Evolutionary conservation across 2,797 vertebrate genomes (phyloP), one percentile per base, ranked within the genome.

Genomic region (Toxotes lorentzi): DNA sequence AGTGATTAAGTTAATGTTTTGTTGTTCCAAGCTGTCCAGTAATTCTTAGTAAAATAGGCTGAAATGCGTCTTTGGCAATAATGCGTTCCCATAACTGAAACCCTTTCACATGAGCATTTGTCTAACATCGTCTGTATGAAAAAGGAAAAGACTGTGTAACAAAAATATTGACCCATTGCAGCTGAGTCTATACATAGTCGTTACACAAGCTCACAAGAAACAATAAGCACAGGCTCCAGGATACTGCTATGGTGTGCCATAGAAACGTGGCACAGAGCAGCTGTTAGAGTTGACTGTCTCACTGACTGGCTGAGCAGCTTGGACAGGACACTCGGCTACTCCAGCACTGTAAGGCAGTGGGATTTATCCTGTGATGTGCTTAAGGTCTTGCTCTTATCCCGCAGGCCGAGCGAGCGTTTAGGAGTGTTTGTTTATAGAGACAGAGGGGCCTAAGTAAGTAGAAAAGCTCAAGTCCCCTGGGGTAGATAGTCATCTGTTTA

Each of bases 401-500:
- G 3, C 80, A 73, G 66, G 40, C 70, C 64, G 68, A 58, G 48
- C 63, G 70, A 88, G 91, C 83, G 76, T 92, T 92, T 82, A 81
- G 72, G 84, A 88, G 76, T 76, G 77, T 89, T 85, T 91, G 91
- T 93, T 91, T 90, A 89, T 76, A 84, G 71, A 83, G 90, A 84
- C 71, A 50, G 13, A 53, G 76, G 68, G 60, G 79, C 62, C 80
- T 74, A 73, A 83, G 66, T 82, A 72, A 86, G 83, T 83, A 85
- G 53, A 92, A 88, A 88, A 81, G 62, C 69, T 82, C 17, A 50
- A 77, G 64, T 87, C 82, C 79, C 71, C 53, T 0, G 32, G 71
- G 72, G 59, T 70, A 87, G 93, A 94, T 94, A 89, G 67, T 83
- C 88, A 93, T 95, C 93, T 95, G 94, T 95, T 95, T 95, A 94